Evolutionary conservation across 2,113 vertebrate genomes (phyloP).

Genomic region (Tragelaphus buxtoni): DNA sequence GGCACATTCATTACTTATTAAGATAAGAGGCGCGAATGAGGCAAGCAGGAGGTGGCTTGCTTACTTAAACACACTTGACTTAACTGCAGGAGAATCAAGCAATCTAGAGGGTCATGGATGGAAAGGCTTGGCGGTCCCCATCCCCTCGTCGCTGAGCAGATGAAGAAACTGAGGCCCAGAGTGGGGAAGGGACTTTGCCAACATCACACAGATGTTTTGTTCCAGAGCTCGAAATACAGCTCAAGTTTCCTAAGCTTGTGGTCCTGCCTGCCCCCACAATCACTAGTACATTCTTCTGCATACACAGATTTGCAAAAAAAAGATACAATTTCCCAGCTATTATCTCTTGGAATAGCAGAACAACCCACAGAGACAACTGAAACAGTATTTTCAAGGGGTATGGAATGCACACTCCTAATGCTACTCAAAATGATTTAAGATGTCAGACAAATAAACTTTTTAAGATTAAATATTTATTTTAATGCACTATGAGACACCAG

Average conservation of each 20-base stretch:
- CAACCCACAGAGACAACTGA: background rate
- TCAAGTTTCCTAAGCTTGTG: background rate
- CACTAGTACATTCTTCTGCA: no score
- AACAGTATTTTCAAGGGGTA: background rate
- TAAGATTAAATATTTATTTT: background rate
- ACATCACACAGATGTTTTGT: background rate
- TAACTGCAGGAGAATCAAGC: background rate
- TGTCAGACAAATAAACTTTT: background rate
- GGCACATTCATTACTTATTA: conserved; percentile 99
- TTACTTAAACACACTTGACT: conserved; percentile 70
- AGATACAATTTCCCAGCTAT: background rate
- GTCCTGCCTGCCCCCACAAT: accelerated
- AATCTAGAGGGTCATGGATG: background rate
- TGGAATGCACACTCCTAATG: background rate
- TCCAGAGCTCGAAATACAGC: background rate
- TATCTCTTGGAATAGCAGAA: background rate
- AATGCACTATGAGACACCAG: background rate
- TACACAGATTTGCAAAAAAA: background rate
- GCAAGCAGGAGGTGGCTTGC: conserved; percentile 87
- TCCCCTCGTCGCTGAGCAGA: background rate
- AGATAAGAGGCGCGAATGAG: conserved; percentile 95
- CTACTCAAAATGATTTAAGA: background rate
- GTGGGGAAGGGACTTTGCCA: background rate
- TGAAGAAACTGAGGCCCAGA: conserved; percentile 8
- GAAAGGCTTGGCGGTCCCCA: background rate